Evolutionary conservation across 2,113 vertebrate species (phyloP).

Genomic region (Lepidothrix coronata): DNA sequence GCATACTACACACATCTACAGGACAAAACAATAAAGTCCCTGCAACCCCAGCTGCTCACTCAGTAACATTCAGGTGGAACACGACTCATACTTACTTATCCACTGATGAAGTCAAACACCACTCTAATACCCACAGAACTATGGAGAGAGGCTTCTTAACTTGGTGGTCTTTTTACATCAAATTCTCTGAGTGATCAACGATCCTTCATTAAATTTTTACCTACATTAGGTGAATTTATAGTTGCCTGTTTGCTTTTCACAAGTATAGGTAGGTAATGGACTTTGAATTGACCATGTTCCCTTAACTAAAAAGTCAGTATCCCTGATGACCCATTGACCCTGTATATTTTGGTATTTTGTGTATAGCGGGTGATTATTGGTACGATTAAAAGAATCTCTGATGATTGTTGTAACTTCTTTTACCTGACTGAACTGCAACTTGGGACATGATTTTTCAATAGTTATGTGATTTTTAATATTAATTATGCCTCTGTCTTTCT

Average conservation of each 20-base stretch:
- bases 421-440: background rate
- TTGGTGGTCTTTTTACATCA: background rate
- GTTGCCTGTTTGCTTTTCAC: slow-evolving; percentile 28
- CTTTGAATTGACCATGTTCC: background rate
- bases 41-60: background rate
- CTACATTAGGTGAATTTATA: slow-evolving; percentile 55
- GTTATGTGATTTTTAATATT: background rate
- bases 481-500: background rate
- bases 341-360: slow-evolving; percentile 4
- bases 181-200: background rate
- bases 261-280: background rate
- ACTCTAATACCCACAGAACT: background rate
- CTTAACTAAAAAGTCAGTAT: background rate
- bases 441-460: background rate
- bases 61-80: background rate
- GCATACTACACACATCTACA: background rate
- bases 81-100: background rate
- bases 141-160: background rate
- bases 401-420: background rate
- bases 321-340: background rate
- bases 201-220: slow-evolving; percentile 25
- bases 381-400: slow-evolving; percentile 8
- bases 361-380: background rate
- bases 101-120: background rate
- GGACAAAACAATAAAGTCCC: background rate